Evolutionary conservation across 2,113 vertebrate species (phyloP).

Genomic region (Laticauda colubrina): DNA sequence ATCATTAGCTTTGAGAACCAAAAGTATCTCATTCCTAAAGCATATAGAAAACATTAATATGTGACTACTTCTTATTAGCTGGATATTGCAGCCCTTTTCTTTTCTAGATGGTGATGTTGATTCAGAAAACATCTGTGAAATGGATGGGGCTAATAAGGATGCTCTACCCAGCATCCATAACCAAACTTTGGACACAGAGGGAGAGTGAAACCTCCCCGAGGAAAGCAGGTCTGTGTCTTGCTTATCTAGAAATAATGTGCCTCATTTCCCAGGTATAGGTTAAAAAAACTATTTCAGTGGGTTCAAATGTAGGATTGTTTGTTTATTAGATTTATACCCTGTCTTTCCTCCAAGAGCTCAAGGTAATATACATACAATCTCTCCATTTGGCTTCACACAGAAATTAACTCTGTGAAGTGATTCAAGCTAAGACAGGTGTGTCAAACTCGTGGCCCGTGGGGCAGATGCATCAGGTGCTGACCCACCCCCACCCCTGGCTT

Average conservation of each 20-base stretch:
- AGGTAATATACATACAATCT: background rate
- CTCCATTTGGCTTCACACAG: background rate
- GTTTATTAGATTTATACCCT: background rate
- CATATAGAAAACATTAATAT: background rate
- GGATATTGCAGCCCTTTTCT: background rate
- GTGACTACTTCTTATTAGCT: background rate
- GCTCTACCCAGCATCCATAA: background rate
- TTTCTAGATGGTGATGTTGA: background rate
- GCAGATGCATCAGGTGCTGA: no score
- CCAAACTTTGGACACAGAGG: background rate
- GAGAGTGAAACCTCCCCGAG: background rate
- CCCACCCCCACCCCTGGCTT: no score
- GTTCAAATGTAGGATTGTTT: background rate
- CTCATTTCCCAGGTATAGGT: background rate
- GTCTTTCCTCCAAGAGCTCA: background rate
- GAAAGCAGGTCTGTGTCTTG: conserved; percentile 10
- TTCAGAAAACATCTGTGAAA: background rate
- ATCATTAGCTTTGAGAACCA: background rate
- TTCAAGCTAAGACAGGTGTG: background rate
- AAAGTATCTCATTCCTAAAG: background rate
- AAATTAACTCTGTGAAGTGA: background rate
- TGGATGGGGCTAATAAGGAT: background rate
- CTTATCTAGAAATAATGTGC: background rate
- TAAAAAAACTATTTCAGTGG: background rate
- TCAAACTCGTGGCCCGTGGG: no score